Conservation (phyloP, 2,888 invertebrate species). For the Blera fallax region DNA sequence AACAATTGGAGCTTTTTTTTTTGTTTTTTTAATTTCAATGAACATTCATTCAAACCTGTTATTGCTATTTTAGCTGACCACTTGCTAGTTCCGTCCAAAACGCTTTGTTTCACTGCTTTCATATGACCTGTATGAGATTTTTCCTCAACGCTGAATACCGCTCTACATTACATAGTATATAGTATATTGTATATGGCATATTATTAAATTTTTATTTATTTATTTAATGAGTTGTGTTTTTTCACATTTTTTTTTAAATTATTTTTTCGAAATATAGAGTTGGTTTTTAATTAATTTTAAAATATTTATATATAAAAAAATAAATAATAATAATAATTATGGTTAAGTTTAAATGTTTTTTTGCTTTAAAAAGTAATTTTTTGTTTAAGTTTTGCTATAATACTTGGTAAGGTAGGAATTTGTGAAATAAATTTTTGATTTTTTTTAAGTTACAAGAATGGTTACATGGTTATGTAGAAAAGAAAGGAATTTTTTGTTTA, state of each 20-base stretch:
- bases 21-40: slow-evolving; percentile 48
- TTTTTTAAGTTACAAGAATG: background rate
- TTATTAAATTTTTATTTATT: background rate
- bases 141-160: slow-evolving; percentile 97
- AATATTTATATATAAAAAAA: background rate
- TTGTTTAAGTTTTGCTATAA: too few species aligned
- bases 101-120: slow-evolving; percentile 99
- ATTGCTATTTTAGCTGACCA: slow-evolving; percentile 99
- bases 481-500: too few species aligned
- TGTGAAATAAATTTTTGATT: slow-evolving; percentile 5
- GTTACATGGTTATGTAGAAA: background rate
- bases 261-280: background rate
- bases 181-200: slow-evolving; percentile 40
- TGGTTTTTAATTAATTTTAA: background rate
- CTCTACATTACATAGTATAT: slow-evolving; percentile 84
- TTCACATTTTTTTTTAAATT: background rate
- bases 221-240: slow-evolving; percentile 20
- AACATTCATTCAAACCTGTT: slow-evolving; percentile 91
- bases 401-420: background rate
- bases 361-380: too few species aligned
- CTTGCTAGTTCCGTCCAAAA: slow-evolving; percentile 99
- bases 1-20: slow-evolving; percentile 56
- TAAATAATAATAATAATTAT: background rate
- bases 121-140: slow-evolving; percentile 97
- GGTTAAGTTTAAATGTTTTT: too few species aligned